Evolutionary conservation across 2,113 vertebrate genomes (phyloP), one percentile per base, ranked within the genome.

Genomic region (Sebastes schlegelii): DNA sequence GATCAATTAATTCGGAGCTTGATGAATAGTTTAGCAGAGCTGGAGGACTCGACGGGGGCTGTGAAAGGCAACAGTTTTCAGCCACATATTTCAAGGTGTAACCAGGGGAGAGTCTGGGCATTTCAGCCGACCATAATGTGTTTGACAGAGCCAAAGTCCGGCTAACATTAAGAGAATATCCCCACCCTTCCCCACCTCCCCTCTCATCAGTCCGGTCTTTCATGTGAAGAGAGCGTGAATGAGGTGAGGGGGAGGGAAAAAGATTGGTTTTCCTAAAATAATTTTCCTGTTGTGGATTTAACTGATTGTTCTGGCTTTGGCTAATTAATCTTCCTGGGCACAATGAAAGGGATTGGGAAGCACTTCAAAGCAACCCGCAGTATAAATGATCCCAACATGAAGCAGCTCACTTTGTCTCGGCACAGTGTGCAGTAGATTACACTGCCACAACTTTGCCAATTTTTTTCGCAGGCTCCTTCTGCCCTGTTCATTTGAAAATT

Each of bases 231-330:
- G 80, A 74, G 42, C 54, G 43, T 73, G 87, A 68, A 87, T 74
- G 46, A 70, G 79, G 79, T 84, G 79, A 84, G 52, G 48, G 86
- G 64, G 71, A 23, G 79, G 81, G 75, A 10, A 42, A 86, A 88
- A 84, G 84, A 94, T 90, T 91, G 90, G 87, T 90, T 93, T 93
- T 94, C 89, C 85, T 90, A 91, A 95, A 96, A 95, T 95, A 93
- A 95, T 95, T 94, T 94, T 94, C 93, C 93, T 94, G 93, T 94
- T 95, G 92, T 93, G 95, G 92, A 94, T 94, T 95, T 94, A 91
- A 93, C 92, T 90, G 94, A 95, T 95, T 94, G 94, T 95, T 95
- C 92, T 94, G 89, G 90, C 87, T 93, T 92, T 91, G 85, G 93
- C 91, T 95, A 95, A 95, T 95, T 94, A 94, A 95, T 95, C 95